These are phyloP conservation scores for Xyrauchen texanus DNA, from an alignment of 2,113 vertebrate species.

Conservation along the genomic window DNA sequence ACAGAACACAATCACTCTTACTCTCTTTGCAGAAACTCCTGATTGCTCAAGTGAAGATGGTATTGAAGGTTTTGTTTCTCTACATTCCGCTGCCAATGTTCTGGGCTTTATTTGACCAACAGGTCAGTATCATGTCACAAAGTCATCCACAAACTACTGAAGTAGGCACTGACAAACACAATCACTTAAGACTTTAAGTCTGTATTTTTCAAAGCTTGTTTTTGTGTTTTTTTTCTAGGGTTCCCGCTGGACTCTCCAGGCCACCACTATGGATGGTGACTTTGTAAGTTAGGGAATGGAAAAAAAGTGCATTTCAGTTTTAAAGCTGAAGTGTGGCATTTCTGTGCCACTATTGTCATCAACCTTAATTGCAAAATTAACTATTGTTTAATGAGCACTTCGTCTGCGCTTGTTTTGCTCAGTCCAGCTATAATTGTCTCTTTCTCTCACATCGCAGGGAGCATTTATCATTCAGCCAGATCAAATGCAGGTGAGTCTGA, in stretches of 20 bases:
- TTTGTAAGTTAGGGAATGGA: conserved; percentile 79
- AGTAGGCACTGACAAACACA: neutral
- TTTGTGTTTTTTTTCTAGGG: conserved; percentile 72
- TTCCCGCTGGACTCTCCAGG: conserved; percentile 97
- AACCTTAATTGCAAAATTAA: no score
- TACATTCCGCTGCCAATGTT: conserved; percentile 98
- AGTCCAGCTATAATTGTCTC: neutral
- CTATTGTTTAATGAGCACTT: no score
- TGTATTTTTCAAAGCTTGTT: neutral
- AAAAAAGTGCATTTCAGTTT: neutral
- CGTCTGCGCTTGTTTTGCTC: no score
- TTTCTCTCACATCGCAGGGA: conserved; percentile 73
- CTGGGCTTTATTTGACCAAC: conserved; percentile 97
- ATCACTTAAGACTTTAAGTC: neutral
- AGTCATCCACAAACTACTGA: neutral
- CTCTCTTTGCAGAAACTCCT: conserved; percentile 80
- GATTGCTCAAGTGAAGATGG: conserved; percentile 92
- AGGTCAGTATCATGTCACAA: conserved; percentile 68
- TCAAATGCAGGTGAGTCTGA: conserved; percentile 91
- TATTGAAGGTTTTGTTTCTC: conserved; percentile 89
- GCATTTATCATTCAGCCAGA: conserved; percentile 82
- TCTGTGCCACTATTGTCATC: no score
- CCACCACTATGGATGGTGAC: conserved; percentile 86
- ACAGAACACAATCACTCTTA: neutral
- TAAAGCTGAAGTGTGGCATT: neutral